Evolutionary conservation across 2,888 invertebrate genomes (phyloP).

Genomic region (Malachius bipustulatus): DNA sequence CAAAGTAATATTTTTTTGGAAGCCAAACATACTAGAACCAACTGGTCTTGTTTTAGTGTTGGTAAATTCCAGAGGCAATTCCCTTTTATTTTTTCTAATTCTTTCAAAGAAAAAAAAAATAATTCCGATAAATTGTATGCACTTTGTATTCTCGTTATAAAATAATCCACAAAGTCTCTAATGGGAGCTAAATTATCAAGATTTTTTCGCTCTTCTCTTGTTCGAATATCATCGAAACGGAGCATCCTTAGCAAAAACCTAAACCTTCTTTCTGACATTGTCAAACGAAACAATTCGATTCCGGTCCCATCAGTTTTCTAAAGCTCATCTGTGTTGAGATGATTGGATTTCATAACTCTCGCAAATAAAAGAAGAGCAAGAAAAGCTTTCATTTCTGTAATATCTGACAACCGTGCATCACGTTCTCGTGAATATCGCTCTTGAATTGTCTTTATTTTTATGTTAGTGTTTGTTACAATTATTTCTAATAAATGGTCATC

Average conservation of each 20-base stretch:
- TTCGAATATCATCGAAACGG: background rate
- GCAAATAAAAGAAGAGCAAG: background rate
- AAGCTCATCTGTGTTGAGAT: background rate
- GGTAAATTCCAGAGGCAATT: background rate
- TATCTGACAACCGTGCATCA: background rate
- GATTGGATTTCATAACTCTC: background rate
- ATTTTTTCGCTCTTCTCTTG: background rate
- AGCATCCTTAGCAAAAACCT: background rate
- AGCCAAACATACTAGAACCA: slow-evolving; percentile 1
- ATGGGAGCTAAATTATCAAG: background rate
- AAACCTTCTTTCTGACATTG: slow-evolving; percentile 2
- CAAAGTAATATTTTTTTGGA: background rate
- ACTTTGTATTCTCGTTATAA: background rate
- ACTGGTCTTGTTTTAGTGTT: background rate
- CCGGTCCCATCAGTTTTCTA: background rate
- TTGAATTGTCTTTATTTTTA: background rate
- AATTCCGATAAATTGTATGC: background rate
- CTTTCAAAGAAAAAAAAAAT: no score
- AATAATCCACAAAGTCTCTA: background rate
- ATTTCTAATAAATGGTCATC: no score
- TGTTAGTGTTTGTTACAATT: no score
- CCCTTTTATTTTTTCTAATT: background rate
- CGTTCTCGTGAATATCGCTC: slow-evolving; percentile 1
- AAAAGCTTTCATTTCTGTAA: background rate
- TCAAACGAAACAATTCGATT: slow-evolving; percentile 1